Base-by-base conservation (phyloP, 2,113 vertebrate species). In the Galeopterus variegatus region DNA sequence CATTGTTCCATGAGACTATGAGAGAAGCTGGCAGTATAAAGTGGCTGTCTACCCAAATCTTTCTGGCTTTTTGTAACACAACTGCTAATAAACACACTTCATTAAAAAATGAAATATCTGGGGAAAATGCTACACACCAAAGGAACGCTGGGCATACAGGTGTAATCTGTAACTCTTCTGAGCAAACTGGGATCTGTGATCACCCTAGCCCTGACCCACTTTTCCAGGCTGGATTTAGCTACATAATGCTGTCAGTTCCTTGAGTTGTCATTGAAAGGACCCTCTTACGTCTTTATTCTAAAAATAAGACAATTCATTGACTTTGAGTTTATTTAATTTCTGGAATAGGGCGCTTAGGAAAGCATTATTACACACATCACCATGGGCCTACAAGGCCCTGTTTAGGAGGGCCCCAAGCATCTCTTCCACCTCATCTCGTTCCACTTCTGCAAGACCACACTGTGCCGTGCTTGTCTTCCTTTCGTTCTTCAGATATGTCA, bases 321-420 rank as follows among this genome's bases (percentile, higher is more conserved):
- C 24, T 93, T 52, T 76, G 82, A 85, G 31, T 90, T 75, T 77
- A 82, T 91, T 83, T 56, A 76, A 88, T 28, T 69, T 88, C 19
- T 69, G 26, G 33, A 11, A 60, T 9, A 24, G 9, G 21, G 50
- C 7, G 13, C 92, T 89, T 86, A 87, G 24, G 23, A 67, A 79
- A 95, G 41, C 45, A 8, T 67, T 50, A 33, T 60, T 33, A 26
- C 48, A 77, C 48, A 88, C 5, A 6, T 36, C 76, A 13, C 41
- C 41, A 41, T 41, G 41, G 41, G 36, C 5, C 9, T 52, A 24
- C 23, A 41, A 81, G 58, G 10, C 41, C 72, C 31, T 69, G 69
- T 13, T 28, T 31, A 72, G 82, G 28, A 64, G 14, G 19, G 4
- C 8, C 8, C 13, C 11, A 12, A 8, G 28, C 26, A 5, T 58